Evolutionary conservation across 2,888 invertebrate species (phyloP).

Genomic region (Callyntrura sp.): DNA sequence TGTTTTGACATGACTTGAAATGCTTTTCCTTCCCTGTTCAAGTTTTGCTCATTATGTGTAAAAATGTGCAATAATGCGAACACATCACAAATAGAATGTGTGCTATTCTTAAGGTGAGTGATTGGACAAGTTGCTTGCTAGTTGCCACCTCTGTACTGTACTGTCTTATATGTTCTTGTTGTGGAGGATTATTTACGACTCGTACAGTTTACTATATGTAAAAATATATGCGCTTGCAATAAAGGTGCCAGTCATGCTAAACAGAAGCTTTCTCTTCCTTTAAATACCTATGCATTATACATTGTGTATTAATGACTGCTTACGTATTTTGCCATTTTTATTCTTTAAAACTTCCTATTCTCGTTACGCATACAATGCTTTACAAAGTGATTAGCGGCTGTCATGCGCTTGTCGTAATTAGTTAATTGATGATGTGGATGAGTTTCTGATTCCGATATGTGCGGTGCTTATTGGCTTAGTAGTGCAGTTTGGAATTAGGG

Average conservation of each 20-base stretch:
- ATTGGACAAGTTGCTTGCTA: background rate
- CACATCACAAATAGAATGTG: background rate
- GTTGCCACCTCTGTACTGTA: background rate
- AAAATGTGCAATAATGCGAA: conserved; percentile 18
- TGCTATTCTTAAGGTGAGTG: conserved; percentile 15
- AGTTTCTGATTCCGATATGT: conserved; percentile 60
- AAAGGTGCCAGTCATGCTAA: conserved; percentile 4
- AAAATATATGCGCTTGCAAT: background rate
- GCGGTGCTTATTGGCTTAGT: conserved; percentile 71
- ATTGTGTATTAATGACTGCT: background rate
- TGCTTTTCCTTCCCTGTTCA: conserved; percentile 8
- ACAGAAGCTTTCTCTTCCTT: conserved; percentile 54
- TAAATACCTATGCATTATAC: conserved; percentile 24
- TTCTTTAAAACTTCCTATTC: conserved; percentile 15
- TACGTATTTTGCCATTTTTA: conserved; percentile 21
- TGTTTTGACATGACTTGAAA: conserved; percentile 51
- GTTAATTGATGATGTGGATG: conserved; percentile 74
- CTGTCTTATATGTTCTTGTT: too few relatives aligned
- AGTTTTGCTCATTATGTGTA: background rate
- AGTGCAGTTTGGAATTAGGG: background rate
- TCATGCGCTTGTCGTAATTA: conserved; percentile 71
- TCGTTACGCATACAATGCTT: conserved; percentile 5
- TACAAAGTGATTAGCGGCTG: conserved; percentile 55
- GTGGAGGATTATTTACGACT: too few relatives aligned
- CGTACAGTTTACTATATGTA: background rate